Percentiles rank a stretch among this genome's conserved stretches.
Evolutionary conservation across 2,797 vertebrate genomes (phyloP).

Genomic region (Cyclura pinguis): DNA sequence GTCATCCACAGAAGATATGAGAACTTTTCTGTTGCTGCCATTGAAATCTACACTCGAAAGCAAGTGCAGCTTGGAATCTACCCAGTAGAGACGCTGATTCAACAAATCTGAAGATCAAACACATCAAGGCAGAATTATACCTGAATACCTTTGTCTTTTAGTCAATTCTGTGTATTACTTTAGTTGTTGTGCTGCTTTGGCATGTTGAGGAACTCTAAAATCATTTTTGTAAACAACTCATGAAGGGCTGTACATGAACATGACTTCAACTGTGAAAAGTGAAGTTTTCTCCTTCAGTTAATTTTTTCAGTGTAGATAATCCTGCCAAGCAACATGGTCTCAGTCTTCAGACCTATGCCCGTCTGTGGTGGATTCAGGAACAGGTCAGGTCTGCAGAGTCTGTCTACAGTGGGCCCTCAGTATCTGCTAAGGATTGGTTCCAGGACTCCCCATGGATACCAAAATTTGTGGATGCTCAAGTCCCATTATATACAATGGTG

Average conservation of each 20-base stretch:
- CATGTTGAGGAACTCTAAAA: slow-evolving; percentile 61
- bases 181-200: slow-evolving; percentile 54
- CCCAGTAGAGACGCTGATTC: slow-evolving; percentile 97
- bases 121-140: slow-evolving; percentile 65
- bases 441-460: too few species aligned
- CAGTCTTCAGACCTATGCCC: background rate
- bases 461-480: too few species aligned
- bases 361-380: background rate
- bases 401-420: too few species aligned
- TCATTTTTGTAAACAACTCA: slow-evolving; percentile 1
- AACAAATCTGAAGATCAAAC: slow-evolving; percentile 87
- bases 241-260: background rate
- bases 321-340: background rate
- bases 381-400: background rate
- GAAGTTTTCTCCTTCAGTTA: background rate
- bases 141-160: slow-evolving; percentile 47
- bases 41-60: slow-evolving; percentile 96
- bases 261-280: background rate
- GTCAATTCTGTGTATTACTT: slow-evolving; percentile 41
- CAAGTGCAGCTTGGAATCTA: slow-evolving; percentile 96
- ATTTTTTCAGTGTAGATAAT: background rate
- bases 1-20: slow-evolving; percentile 90
- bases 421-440: too few species aligned
- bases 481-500: too few species aligned
- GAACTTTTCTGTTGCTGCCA: slow-evolving; percentile 92